A percentile compares a stretch with the other conserved stretches of the same genome.
Evolutionary conservation across 2,113 vertebrate species (phyloP).

Genomic region (Herpetotheres cachinnans): DNA sequence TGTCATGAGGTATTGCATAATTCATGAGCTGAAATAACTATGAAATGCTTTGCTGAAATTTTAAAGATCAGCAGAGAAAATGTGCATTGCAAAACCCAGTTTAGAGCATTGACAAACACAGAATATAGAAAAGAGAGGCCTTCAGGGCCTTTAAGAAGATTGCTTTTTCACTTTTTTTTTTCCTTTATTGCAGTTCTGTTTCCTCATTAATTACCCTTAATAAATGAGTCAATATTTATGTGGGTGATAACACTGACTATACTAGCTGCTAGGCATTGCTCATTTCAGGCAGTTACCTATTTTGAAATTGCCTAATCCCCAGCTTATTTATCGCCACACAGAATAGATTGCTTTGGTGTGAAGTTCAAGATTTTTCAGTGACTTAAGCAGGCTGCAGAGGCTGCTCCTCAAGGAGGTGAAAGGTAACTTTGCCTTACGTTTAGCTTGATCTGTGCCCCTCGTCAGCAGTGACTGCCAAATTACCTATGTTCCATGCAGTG

Average conservation of each 20-base stretch:
- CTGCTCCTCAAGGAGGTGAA: neutral
- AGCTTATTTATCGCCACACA: neutral
- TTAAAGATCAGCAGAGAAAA: neutral
- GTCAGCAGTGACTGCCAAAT: neutral
- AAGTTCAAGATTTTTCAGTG: neutral
- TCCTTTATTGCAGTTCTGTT: neutral
- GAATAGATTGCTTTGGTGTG: neutral
- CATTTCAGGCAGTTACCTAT: neutral
- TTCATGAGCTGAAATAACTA: slow-evolving; percentile 10
- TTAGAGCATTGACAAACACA: neutral
- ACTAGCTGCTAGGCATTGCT: neutral
- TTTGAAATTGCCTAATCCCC: neutral
- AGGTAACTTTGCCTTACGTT: neutral
- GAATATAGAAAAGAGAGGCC: neutral
- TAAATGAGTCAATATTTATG: neutral
- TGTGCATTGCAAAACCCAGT: neutral
- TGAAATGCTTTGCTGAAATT: neutral
- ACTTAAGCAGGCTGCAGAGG: neutral
- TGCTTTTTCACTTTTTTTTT: neutral
- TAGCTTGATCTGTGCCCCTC: neutral
- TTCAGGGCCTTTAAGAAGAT: neutral
- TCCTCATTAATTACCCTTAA: neutral
- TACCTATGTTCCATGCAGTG: accelerated
- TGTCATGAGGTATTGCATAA: neutral
- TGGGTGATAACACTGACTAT: neutral